These are phyloP conservation scores for Embiotoca jacksoni DNA, from an alignment of 2,113 vertebrate species.

Conservation along the genomic window DNA sequence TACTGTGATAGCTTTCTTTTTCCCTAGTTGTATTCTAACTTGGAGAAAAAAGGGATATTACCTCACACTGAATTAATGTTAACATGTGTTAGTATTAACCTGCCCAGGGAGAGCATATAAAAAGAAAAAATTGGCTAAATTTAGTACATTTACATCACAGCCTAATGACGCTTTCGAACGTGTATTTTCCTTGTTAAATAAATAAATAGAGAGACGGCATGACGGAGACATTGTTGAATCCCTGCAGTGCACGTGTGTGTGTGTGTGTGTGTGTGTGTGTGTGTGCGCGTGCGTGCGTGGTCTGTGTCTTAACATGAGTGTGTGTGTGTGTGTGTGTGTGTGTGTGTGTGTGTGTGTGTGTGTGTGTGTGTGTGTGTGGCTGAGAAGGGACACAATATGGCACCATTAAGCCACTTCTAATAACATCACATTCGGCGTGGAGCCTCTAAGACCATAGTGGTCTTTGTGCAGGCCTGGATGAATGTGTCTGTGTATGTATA, in stretches of 20 bases:
- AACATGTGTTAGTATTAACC: background rate
- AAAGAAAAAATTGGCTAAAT: background rate
- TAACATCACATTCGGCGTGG: slow-evolving; percentile 79
- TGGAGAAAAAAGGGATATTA: background rate
- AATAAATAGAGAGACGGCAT: slow-evolving; percentile 15
- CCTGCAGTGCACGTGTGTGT: slow-evolving; percentile 16
- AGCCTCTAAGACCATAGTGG: slow-evolving; percentile 65
- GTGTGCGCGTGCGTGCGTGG: slow-evolving; percentile 31
- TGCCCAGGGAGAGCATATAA: background rate
- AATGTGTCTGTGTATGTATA: slow-evolving; percentile 12
- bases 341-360: slow-evolving; percentile 15
- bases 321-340: slow-evolving; percentile 18
- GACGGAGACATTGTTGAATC: slow-evolving; percentile 4
- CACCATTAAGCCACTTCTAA: slow-evolving; percentile 86
- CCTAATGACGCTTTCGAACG: background rate
- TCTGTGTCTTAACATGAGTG: slow-evolving; percentile 40
- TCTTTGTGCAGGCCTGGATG: slow-evolving; percentile 12
- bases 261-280: slow-evolving; percentile 13
- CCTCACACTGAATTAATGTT: background rate
- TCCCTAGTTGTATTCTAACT: too few relatives aligned
- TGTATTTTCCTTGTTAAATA: slow-evolving; percentile 14
- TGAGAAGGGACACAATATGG: slow-evolving; percentile 75
- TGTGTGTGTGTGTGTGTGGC: slow-evolving; percentile 33
- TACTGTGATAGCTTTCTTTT: too few relatives aligned
- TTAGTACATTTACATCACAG: slow-evolving; percentile 3